phyloP scores from a whole-genome alignment of 2,888 invertebrate genomes.

The Macaria liturata region DNA sequence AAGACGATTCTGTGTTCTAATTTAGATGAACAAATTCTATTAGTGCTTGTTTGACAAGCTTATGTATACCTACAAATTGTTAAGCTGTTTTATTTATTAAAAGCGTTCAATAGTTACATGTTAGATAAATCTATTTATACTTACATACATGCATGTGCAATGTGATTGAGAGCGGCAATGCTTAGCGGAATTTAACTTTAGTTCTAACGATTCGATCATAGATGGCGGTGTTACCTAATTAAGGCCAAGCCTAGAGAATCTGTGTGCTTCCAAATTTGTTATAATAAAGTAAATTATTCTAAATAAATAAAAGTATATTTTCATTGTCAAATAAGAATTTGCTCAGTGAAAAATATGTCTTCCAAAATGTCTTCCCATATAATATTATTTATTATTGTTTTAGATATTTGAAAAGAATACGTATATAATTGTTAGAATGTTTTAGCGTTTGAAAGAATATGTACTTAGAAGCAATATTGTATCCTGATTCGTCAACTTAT shows the following conservation, averaged over 20 bases:
- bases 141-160: slow-evolving; percentile 2
- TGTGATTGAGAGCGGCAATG: slow-evolving; percentile 18
- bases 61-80: background rate
- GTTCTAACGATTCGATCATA: slow-evolving; percentile 34
- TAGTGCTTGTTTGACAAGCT: slow-evolving; percentile 31
- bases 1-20: too few relatives aligned
- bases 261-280: slow-evolving; percentile 48
- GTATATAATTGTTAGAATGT: slow-evolving; percentile 18
- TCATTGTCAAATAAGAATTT: slow-evolving; percentile 63
- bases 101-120: too few relatives aligned
- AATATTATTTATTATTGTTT: slow-evolving; percentile 21
- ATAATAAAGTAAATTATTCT: slow-evolving; percentile 17
- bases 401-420: slow-evolving; percentile 17
- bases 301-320: slow-evolving; percentile 57
- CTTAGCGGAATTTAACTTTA: slow-evolving; percentile 29
- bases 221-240: slow-evolving; percentile 34
- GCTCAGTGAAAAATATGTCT: slow-evolving; percentile 42
- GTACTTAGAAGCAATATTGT: slow-evolving; percentile 62
- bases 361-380: slow-evolving; percentile 56
- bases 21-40: background rate
- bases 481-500: slow-evolving; percentile 55
- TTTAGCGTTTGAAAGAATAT: slow-evolving; percentile 25
- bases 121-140: too few relatives aligned
- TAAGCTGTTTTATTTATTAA: too few relatives aligned
- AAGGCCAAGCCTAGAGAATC: slow-evolving; percentile 35